A percentile compares a stretch with the other conserved stretches of the same genome.
Evolutionary conservation across 2,797 vertebrate genomes (phyloP).

Genomic region (Acanthornis magna): DNA sequence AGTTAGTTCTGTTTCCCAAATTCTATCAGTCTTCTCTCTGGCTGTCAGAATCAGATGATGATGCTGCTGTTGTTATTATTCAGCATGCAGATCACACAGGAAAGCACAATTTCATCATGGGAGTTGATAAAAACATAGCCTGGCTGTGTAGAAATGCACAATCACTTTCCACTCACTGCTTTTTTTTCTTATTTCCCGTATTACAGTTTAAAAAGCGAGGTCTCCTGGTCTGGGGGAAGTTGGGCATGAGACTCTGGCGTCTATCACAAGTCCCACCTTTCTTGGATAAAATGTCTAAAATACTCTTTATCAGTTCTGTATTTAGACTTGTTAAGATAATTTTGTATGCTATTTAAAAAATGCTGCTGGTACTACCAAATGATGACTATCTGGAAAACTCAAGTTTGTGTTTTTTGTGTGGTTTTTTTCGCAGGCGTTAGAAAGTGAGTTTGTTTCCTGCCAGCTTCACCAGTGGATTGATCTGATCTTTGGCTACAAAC

Average conservation of each 20-base stretch:
- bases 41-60: not conserved
- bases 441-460: conserved; percentile 98
- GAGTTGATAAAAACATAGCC: not conserved
- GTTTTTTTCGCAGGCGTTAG: conserved; percentile 83
- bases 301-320: not conserved
- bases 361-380: not conserved
- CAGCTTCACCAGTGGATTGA: conserved; percentile 99
- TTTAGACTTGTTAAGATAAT: not conserved
- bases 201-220: not conserved
- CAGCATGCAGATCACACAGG: not conserved
- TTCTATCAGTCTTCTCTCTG: not conserved
- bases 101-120: not conserved
- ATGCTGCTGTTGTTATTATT: not conserved
- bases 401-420: not conserved
- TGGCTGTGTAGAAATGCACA: not conserved
- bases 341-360: not conserved
- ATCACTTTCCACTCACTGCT: not conserved
- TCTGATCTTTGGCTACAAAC: conserved; percentile 97
- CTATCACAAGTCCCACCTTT: not conserved
- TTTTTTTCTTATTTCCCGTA: not conserved
- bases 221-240: not conserved
- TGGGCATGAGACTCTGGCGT: not conserved
- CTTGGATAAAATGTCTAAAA: not conserved
- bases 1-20: not conserved
- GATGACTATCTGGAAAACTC: not conserved